Conservation (phyloP, 30 jellyfish, hydroid and myxozoan genomes). For the Aurelia coerulea region DNA sequence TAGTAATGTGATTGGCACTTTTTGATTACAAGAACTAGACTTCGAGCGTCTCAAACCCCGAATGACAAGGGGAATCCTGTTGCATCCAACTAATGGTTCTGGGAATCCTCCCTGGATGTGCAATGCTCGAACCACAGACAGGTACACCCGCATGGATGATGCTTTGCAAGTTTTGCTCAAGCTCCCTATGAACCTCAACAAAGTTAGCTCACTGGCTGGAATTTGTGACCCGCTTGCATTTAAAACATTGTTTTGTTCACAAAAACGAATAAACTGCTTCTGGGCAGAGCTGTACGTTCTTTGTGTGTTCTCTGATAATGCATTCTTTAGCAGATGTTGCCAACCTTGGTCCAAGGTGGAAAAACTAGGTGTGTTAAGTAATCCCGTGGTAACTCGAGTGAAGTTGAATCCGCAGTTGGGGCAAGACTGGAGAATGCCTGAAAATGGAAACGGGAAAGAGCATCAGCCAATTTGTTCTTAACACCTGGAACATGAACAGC, state of each 20-base stretch:
- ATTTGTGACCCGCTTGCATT: neutral
- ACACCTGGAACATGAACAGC: too few species aligned
- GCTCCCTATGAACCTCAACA: constrained; percentile 28
- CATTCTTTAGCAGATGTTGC: too few species aligned
- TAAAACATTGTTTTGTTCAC: neutral
- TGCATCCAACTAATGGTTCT: constrained; percentile 30
- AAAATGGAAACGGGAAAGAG: too few species aligned
- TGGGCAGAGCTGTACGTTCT: constrained; percentile 19
- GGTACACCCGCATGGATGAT: constrained; percentile 27
- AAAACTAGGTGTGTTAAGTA: too few species aligned
- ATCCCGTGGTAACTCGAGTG: too few species aligned
- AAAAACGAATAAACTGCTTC: constrained; percentile 6
- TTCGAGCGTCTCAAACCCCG: constrained; percentile 14
- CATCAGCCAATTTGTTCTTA: too few species aligned
- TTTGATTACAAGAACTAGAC: neutral
- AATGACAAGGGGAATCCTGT: too few species aligned
- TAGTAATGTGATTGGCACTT: constrained; percentile 25
- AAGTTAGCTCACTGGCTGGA: constrained; percentile 7
- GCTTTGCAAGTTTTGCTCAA: constrained; percentile 11
- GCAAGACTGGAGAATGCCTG: too few species aligned
- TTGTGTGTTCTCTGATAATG: constrained; percentile 3
- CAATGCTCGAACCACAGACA: constrained; percentile 32
- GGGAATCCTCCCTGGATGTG: constrained; percentile 21
- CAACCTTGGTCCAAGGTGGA: too few species aligned
- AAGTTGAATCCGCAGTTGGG: too few species aligned